Evolutionary conservation across 2,113 vertebrate species (phyloP), one percentile per base, ranked within the genome.

Genomic region (Lucifuga dentata): DNA sequence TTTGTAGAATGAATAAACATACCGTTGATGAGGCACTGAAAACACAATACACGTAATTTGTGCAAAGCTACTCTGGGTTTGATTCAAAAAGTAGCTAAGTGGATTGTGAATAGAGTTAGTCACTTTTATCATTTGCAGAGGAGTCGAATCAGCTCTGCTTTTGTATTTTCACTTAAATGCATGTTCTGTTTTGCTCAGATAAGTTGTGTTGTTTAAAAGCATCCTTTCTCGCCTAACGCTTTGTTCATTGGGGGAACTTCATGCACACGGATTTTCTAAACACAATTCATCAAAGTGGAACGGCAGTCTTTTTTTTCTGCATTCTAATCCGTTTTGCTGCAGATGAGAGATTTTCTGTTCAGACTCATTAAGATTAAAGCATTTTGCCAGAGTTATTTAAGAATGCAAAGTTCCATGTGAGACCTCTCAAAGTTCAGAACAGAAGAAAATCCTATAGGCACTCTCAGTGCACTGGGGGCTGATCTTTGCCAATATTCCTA

Each of bases 261-360:
- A 89, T 88, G 89, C 87, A 79, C 83, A 73, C 89, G 93, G 92
- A 93, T 94, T 94, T 93, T 91, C 89, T 85, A 90, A 90, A 94
- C 92, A 93, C 91, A 93, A 94, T 92, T 93, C 92, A 93, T 94
- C 93, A 93, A 93, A 92, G 92, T 90, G 89, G 91, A 93, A 91
- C 83, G 81, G 82, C 80, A 77, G 81, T 76, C 89, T 80, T 91
- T 87, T 82, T 76, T 88, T 84, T 62, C 78, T 86, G 85, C 86
- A 87, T 92, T 92, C 90, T 92, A 93, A 93, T 93, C 92, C 88
- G 90, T 92, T 93, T 86, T 89, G 88, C 90, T 84, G 86, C 92
- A 91, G 93, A 93, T 93, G 92, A 92, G 92, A 94, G 89, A 93
- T 93, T 92, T 91, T 88, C 92, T 92, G 90, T 92, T 91, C 89